Evolutionary conservation across 2,797 vertebrate species (phyloP), one percentile per base, ranked within the genome.

Genomic region (Alca torda): DNA sequence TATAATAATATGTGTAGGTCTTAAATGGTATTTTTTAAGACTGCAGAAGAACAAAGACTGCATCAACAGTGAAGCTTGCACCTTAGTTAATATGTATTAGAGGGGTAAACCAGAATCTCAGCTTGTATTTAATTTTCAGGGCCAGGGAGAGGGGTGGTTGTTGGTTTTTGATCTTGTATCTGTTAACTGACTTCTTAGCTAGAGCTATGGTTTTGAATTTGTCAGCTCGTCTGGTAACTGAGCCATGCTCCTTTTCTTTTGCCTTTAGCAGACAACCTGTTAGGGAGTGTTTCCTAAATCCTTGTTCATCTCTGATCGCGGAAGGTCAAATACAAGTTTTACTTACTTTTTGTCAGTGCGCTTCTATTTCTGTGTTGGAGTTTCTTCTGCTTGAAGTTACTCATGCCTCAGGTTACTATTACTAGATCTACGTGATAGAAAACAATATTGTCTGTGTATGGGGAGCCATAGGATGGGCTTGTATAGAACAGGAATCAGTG

Each of bases 91-190:
- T 72, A 31, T 26, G 6, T 45, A 54, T 50, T 68, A 46, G 15
- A 46, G 10, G 19, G 14, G 16, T 73, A 80, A 88, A 46, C 21
- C 43, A 30, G 56, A 59, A 9, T 60, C n/a, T 84, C 30, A 19
- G 13, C 11, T 78, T 67, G 16, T 61, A 25, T 72, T 60, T 80
- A 18, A 50, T 76, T 69, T 81, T 84, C 4, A 41, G 60, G 60
- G 37, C 6, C 4, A 15, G 8, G 25, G 4, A 3, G 6, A 7
- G 4, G 2, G 13, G 17, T 31, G 35, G 28, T 11, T 73, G 11
- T 0, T 39, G 43, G 17, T n/a, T 41, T 87, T 76, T 76, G 3
- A 20, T 80, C 45, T 84, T 83, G 7, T 54, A 12, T 74, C 61
- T 84, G 21, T 35, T 46, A 24, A 21, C 60, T 53, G 31, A 24